Evolutionary conservation across 2,888 invertebrate genomes (phyloP), one percentile per base, ranked within the genome.

Genomic region (Pristionchus japonicus): DNA sequence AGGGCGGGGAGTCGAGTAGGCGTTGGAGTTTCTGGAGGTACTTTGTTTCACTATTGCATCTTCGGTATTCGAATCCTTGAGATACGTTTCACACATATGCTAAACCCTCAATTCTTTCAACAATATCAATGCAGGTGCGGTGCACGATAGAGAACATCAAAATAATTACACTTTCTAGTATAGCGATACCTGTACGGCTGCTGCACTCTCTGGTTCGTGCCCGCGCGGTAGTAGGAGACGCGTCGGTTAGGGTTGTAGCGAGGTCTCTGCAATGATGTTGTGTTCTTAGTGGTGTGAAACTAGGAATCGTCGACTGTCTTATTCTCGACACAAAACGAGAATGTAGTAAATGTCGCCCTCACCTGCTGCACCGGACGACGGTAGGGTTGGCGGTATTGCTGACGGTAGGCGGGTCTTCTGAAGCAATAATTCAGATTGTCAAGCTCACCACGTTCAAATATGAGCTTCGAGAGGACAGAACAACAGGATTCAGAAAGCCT

Each of bases 371-470:
- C 64, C 64, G 64, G 64, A 13, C 64, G 64, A 70, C 37, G 70
- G 37, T 57, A 57, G 9, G 57, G 57, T n/a, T 57, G 57, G n/a
- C 37, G 37, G 20, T 34, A 37, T 4, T 37, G 70, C 37, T 70
- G 70, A 23, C 70, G 70, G 70, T 70, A 70, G 37, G 37, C 70
- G 70, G 70, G 70, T 70, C 70, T n/a, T n/a, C n/a, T 67, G 67
- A 37, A 70, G 3, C 13, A 31, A 1, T 31, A 70, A 15, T 13
- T 37, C 13, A 20, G 31, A 37, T 70, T 23, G 17, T 3, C 70
- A 11, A 20, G 34, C n/a, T n/a, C n/a, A n/a, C n/a, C n/a, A n/a
- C n/a, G n/a, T n/a, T n/a, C n/a, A n/a, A n/a, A n/a, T n/a, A n/a
- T n/a, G n/a, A n/a, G n/a, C n/a, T n/a, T n/a, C n/a, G n/a, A n/a